A percentile compares a stretch with the other conserved stretches of the same genome.
phyloP scores from a whole-genome alignment of 2,888 invertebrate species.

The Philopedon plagiatum region DNA sequence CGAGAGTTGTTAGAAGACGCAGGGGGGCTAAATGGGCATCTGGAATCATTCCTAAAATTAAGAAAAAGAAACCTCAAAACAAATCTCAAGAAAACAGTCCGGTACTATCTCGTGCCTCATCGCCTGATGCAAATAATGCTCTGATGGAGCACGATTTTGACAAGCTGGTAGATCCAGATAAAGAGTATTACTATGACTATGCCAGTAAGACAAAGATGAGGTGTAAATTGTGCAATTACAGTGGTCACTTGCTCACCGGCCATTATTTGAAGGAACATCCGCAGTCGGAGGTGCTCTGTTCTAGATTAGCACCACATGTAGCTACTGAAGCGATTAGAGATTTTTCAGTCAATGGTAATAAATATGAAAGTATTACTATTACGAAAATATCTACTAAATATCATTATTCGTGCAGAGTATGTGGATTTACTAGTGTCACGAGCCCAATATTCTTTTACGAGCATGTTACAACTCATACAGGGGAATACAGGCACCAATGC shows the following conservation, averaged over 20 bases:
- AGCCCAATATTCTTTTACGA: conserved; percentile 74
- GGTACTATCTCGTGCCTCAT: not conserved
- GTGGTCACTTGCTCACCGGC: conserved; percentile 75
- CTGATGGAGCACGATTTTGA: conserved; percentile 30
- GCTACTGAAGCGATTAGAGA: conserved; percentile 74
- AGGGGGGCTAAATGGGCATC: conserved; percentile 67
- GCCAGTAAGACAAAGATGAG: conserved; percentile 54
- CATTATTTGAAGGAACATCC: conserved; percentile 79
- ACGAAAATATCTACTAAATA: conserved; percentile 42
- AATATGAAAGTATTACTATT: conserved; percentile 49
- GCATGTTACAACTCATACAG: conserved; percentile 83
- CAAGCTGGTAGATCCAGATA: conserved; percentile 56
- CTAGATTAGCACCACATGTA: conserved; percentile 72
- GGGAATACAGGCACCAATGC: conserved; percentile 81
- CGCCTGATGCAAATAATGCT: conserved; percentile 2
- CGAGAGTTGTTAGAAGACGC: conserved; percentile 65
- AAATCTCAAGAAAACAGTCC: conserved; percentile 36
- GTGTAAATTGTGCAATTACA: conserved; percentile 76
- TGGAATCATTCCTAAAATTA: conserved; percentile 54
- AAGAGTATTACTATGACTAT: conserved; percentile 56
- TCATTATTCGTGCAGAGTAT: conserved; percentile 64
- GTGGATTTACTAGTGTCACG: conserved; percentile 56
- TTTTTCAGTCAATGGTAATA: conserved; percentile 55
- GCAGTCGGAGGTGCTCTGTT: conserved; percentile 76
- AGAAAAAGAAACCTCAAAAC: conserved; percentile 49